These are phyloP conservation scores for Eueremaeus valkanovi DNA, from an alignment of 2,888 invertebrate species.

Conservation along the genomic window DNA sequence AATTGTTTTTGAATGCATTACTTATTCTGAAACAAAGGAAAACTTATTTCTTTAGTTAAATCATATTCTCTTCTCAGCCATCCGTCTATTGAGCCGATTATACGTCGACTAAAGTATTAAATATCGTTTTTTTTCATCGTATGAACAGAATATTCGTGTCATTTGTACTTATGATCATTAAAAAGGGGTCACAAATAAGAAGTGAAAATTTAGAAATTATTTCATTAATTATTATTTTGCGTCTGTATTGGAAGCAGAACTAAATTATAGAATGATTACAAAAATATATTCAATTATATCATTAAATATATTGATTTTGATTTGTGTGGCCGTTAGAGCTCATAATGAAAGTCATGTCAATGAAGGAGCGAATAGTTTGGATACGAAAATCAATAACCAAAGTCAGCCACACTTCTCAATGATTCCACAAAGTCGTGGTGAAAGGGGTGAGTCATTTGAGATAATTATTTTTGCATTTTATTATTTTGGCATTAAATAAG, in stretches of 20 bases:
- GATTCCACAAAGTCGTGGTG: constrained; percentile 12
- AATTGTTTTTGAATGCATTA: constrained; percentile 2
- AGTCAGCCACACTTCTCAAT: background rate
- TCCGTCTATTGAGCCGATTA: too few relatives aligned
- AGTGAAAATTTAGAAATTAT: too few relatives aligned
- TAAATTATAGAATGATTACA: background rate
- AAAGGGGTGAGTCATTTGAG: constrained; percentile 14
- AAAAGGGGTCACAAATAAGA: too few relatives aligned
- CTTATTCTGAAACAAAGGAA: background rate
- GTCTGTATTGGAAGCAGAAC: too few relatives aligned
- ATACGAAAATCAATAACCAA: background rate
- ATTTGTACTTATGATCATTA: too few relatives aligned
- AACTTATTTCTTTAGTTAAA: background rate
- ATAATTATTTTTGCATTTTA: too few relatives aligned
- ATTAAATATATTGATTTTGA: background rate
- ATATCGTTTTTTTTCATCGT: too few relatives aligned
- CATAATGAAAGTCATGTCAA: background rate
- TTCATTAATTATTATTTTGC: too few relatives aligned
- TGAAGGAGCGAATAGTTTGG: background rate
- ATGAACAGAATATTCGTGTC: too few relatives aligned
- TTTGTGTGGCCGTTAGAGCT: background rate
- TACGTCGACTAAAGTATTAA: too few relatives aligned
- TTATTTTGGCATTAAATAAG: too few relatives aligned
- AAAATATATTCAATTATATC: background rate
- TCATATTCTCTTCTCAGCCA: too few relatives aligned